These are phyloP conservation scores for Drosophila pectinifera DNA, from an alignment of 1,140 invertebrate genomes.

Conservation along the genomic window DNA sequence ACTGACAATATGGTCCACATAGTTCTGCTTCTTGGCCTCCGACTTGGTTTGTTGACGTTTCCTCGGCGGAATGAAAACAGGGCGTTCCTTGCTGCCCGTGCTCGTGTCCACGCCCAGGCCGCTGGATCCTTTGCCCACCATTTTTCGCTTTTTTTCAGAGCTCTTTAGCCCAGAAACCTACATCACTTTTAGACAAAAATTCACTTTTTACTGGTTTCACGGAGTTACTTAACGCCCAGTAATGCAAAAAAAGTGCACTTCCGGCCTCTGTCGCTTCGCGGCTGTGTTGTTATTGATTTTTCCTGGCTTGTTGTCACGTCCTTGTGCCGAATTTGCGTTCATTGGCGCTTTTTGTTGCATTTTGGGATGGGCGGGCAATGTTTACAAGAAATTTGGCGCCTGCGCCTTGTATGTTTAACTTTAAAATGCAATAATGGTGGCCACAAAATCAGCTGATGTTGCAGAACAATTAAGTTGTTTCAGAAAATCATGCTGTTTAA, in stretches of 20 bases:
- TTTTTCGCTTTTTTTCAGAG: constrained; percentile 34
- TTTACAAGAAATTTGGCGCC: constrained; percentile 63
- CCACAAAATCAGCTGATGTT: constrained; percentile 25
- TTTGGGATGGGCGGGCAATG: constrained; percentile 64
- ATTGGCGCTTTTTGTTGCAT: constrained; percentile 51
- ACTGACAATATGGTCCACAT: constrained; percentile 88
- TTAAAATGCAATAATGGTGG: constrained; percentile 40
- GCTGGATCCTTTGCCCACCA: constrained; percentile 73
- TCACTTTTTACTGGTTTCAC: constrained; percentile 9
- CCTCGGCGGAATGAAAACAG: constrained; percentile 87
- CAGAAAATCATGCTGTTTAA: not conserved
- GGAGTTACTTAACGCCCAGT: constrained; percentile 33
- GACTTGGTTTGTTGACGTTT: constrained; percentile 86
- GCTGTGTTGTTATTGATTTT: constrained; percentile 77
- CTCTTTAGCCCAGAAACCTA: constrained; percentile 11
- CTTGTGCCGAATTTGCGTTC: constrained; percentile 75
- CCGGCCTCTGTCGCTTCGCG: constrained; percentile 53
- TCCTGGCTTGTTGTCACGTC: constrained; percentile 58
- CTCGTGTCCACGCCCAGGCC: constrained; percentile 51
- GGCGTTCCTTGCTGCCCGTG: constrained; percentile 85
- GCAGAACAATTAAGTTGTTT: not conserved
- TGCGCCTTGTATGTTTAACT: constrained; percentile 52
- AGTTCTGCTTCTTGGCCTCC: constrained; percentile 86
- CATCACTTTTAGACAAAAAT: constrained; percentile 10
- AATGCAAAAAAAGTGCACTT: constrained; percentile 66